These are phyloP conservation scores for Agrilus mali DNA, from an alignment of 2,888 invertebrate species.

Conservation along the genomic window DNA sequence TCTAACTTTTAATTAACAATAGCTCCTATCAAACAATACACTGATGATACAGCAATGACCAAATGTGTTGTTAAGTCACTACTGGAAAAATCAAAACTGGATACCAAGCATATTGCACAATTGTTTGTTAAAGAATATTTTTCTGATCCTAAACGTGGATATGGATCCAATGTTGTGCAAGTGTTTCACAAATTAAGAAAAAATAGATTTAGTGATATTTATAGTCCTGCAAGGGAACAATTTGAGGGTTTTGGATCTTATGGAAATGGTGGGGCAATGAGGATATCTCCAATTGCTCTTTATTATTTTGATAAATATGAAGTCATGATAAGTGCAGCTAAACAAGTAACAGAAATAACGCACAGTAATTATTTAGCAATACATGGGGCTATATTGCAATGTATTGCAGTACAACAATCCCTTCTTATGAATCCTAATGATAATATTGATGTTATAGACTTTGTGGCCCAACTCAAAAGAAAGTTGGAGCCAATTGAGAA, in stretches of 20 bases:
- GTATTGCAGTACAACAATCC: constrained; percentile 44
- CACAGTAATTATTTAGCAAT: constrained; percentile 46
- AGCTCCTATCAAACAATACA: constrained; percentile 45
- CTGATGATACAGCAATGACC: constrained; percentile 64
- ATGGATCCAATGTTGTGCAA: constrained; percentile 46
- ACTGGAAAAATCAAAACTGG: constrained; percentile 39
- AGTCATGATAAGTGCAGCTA: constrained; percentile 37
- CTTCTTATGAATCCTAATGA: constrained; percentile 33
- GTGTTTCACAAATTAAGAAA: constrained; percentile 43
- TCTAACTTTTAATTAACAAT: constrained; percentile 13
- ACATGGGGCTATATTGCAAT: constrained; percentile 45
- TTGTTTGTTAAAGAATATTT: constrained; percentile 52
- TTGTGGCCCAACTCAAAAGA: constrained; percentile 37
- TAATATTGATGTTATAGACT: constrained; percentile 36
- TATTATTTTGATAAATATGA: constrained; percentile 41
- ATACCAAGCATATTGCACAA: constrained; percentile 46
- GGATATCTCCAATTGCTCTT: constrained; percentile 52
- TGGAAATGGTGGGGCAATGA: constrained; percentile 72
- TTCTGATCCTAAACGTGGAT: constrained; percentile 48
- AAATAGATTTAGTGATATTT: constrained; percentile 43
- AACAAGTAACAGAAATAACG: constrained; percentile 44
- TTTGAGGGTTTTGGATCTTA: constrained; percentile 57
- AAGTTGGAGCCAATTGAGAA: constrained; percentile 36
- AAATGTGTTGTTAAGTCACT: constrained; percentile 48
- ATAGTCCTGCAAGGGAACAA: constrained; percentile 49